Percentiles rank a stretch among this genome's conserved stretches.
These are phyloP conservation scores for Clupea harengus DNA, from an alignment of 2,113 vertebrate species.

Conservation along the genomic window DNA sequence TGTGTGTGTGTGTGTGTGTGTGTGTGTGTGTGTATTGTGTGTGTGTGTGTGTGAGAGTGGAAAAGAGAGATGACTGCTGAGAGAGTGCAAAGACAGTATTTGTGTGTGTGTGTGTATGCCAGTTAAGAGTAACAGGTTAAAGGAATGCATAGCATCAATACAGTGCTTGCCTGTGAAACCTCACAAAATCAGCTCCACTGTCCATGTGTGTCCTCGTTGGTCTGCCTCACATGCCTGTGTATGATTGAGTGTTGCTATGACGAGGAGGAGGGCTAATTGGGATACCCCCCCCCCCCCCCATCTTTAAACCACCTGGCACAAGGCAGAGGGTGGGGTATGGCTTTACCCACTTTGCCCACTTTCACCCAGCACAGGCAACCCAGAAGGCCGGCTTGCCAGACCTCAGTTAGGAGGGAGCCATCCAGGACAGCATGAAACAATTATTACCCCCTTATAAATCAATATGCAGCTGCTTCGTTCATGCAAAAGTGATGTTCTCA, in stretches of 20 bases:
- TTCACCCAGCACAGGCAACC: slow-evolving; percentile 42
- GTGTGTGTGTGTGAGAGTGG: not conserved
- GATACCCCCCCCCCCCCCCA: slow-evolving; percentile 47
- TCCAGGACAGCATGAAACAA: slow-evolving; percentile 78
- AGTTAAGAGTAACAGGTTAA: not conserved
- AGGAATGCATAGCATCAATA: slow-evolving; percentile 26
- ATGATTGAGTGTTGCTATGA: slow-evolving; percentile 27
- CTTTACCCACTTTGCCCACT: not conserved
- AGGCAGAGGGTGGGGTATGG: slow-evolving; percentile 34
- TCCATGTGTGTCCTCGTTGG: not conserved
- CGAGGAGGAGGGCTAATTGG: slow-evolving; percentile 40
- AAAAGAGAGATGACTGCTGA: not conserved
- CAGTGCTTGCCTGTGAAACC: slow-evolving; percentile 26
- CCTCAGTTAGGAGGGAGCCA: slow-evolving; percentile 70
- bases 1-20: not conserved
- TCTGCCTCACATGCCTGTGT: slow-evolving; percentile 3
- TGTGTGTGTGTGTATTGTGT: not conserved
- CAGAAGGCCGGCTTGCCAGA: slow-evolving; percentile 63
- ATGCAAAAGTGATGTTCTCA: slow-evolving; percentile 68
- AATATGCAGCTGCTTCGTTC: slow-evolving; percentile 63
- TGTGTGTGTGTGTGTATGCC: not conserved
- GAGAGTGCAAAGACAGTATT: not conserved
- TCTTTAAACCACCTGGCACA: slow-evolving; percentile 66
- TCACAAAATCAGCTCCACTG: slow-evolving; percentile 27
- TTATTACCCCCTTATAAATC: slow-evolving; percentile 73